A percentile compares a stretch with the other conserved stretches of the same genome.
Conservation (phyloP, 2,888 invertebrate genomes). For the Perizoma affinitatum region DNA sequence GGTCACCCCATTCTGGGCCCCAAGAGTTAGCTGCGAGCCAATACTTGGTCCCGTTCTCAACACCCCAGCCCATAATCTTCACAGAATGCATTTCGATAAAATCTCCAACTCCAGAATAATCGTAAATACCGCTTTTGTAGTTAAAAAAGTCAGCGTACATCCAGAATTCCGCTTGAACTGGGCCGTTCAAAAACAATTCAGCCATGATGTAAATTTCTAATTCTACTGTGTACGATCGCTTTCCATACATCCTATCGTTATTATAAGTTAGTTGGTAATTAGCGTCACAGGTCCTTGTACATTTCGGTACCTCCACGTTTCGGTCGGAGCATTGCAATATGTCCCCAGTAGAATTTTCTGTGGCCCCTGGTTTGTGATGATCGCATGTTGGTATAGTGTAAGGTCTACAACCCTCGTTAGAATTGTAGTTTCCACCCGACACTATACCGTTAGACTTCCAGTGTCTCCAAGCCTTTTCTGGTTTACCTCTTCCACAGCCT, state of each 20-base stretch:
- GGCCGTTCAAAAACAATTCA: slow-evolving; percentile 87
- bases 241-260: slow-evolving; percentile 58
- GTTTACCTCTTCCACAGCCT: slow-evolving; percentile 13
- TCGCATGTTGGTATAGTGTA: slow-evolving; percentile 86
- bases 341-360: not conserved
- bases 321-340: not conserved
- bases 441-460: slow-evolving; percentile 79
- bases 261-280: slow-evolving; percentile 84
- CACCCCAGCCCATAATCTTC: slow-evolving; percentile 90
- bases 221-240: not conserved
- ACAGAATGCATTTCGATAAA: slow-evolving; percentile 4
- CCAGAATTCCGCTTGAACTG: slow-evolving; percentile 66
- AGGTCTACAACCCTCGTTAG: slow-evolving; percentile 86
- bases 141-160: slow-evolving; percentile 18
- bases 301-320: slow-evolving; percentile 12
- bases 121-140: slow-evolving; percentile 24
- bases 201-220: slow-evolving; percentile 76
- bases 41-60: slow-evolving; percentile 86
- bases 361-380: slow-evolving; percentile 4
- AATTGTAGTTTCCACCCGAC: slow-evolving; percentile 87
- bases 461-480: not conserved
- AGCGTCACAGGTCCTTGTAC: slow-evolving; percentile 11
- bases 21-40: slow-evolving; percentile 94
- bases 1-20: slow-evolving; percentile 93
- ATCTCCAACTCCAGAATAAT: not conserved